A percentile compares a stretch with the other conserved stretches of the same genome.
phyloP scores from a whole-genome alignment of 2,113 vertebrate genomes.

The Sarotherodon lohbergeri region DNA sequence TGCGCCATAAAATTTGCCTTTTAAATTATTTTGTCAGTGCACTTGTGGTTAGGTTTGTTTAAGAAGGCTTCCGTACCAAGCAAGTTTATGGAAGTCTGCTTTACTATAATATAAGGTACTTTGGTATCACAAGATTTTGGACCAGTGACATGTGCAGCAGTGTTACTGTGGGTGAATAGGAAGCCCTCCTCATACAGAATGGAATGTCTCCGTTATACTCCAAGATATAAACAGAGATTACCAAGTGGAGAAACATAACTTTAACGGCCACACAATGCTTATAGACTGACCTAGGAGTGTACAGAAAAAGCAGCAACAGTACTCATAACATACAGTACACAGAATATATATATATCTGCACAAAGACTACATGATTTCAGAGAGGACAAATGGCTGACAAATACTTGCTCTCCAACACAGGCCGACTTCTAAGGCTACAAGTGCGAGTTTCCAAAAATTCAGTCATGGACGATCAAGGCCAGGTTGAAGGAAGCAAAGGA shows the following conservation, averaged over 20 bases:
- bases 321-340: slow-evolving; percentile 16
- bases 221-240: slow-evolving; percentile 26
- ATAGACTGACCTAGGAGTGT: slow-evolving; percentile 27
- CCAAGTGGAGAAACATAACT: slow-evolving; percentile 24
- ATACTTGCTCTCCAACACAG: neutral
- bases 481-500: neutral
- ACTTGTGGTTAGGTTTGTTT: slow-evolving; percentile 37
- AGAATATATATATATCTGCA: neutral
- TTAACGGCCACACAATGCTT: slow-evolving; percentile 14
- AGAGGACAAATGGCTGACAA: neutral
- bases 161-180: neutral
- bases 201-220: slow-evolving; percentile 65
- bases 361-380: neutral
- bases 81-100: neutral
- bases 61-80: slow-evolving; percentile 6
- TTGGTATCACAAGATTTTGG: slow-evolving; percentile 13
- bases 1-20: neutral
- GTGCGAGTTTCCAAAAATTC: neutral
- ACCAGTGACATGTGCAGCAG: slow-evolving; percentile 7
- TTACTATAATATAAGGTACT: slow-evolving; percentile 5
- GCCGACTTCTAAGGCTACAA: slow-evolving; percentile 6
- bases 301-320: slow-evolving; percentile 12
- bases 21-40: slow-evolving; percentile 3
- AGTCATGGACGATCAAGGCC: neutral
- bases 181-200: slow-evolving; percentile 32